Base-by-base conservation (phyloP, 2,797 vertebrate genomes). In the Pitangus sulphuratus region DNA sequence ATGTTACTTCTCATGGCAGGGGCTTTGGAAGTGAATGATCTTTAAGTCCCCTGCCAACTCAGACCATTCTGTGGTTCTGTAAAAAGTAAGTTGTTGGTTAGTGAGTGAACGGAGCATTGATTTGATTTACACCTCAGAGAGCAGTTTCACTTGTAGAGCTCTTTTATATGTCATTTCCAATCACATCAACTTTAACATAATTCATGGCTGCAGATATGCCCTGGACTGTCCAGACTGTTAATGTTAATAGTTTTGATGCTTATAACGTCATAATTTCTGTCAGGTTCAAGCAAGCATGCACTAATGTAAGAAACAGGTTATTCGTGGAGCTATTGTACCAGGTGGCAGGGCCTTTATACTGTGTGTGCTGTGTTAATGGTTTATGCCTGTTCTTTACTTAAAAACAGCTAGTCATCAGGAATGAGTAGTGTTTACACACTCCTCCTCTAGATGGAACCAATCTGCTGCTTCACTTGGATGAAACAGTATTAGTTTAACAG, bases 401-500 rank as follows among this genome's bases (percentile, higher is more conserved):
- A 88, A 75, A 89, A 64, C 1, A 65, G 35, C 33, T 61, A 33
- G 35, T 61, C 5, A 12, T 72, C 21, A 50, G 69, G 35, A 24
- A 57, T 33, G 11, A 86, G 47, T 69, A 53, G 82, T 37, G 86
- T 93, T 96, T 87, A 86, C 89, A 60, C 57, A 6, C 39, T 85
- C 28, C 92, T 92, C 95, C 95, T 95, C 94, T 96, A 96, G 94
- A 84, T 95, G 95, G 96, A 97, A 95, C 71, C 92, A 87, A 58
- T 93, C 76, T 91, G 87, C 95, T 93, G 71, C 82, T 93, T 93
- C 84, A 61, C 37, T 80, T 77, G 71, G 25, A 50, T 66, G 33
- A 78, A 81, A 69, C 37, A 20, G 57, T 47, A 1, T 69, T 72
- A 53, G 30, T 83, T 85, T 58, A 76, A 76, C 33, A 78, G 69